phyloP scores from a whole-genome alignment of 2,797 vertebrate species.

The Poeciliopsis infans region DNA sequence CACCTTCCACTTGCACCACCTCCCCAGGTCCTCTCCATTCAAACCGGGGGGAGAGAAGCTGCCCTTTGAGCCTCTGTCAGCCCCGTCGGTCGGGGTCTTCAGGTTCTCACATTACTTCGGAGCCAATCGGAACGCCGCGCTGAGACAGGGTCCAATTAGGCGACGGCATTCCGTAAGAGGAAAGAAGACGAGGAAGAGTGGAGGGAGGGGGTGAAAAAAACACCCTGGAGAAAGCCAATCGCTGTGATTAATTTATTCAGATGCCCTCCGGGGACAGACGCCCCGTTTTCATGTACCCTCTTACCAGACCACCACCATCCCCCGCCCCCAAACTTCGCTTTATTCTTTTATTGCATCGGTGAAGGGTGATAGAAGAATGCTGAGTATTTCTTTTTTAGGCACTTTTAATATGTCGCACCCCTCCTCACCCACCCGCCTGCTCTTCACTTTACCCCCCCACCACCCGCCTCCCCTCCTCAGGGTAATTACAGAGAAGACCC shows the following conservation, averaged over 20 bases:
- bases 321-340: constrained; percentile 39
- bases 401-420: constrained; percentile 80
- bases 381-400: constrained; percentile 81
- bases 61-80: constrained; percentile 86
- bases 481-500: constrained; percentile 83
- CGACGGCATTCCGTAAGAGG: constrained; percentile 54
- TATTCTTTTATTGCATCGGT: constrained; percentile 80
- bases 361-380: constrained; percentile 82
- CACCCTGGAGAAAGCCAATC: constrained; percentile 81
- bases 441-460: constrained; percentile 38
- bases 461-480: constrained; percentile 44
- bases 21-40: constrained; percentile 77
- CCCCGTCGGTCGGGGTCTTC: constrained; percentile 85
- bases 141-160: constrained; percentile 82
- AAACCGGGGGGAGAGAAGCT: constrained; percentile 75
- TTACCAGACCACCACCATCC: constrained; percentile 24
- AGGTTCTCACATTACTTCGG: constrained; percentile 89
- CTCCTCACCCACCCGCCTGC: constrained; percentile 11
- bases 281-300: constrained; percentile 62
- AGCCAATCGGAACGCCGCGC: constrained; percentile 74
- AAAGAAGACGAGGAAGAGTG: constrained; percentile 15
- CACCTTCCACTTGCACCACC: constrained; percentile 24
- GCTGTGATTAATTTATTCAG: constrained; percentile 89
- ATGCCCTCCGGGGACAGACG: constrained; percentile 67
- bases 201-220: neutral